Base-by-base conservation (phyloP, 2,888 invertebrate species). In the Pachydiplax longipennis region DNA sequence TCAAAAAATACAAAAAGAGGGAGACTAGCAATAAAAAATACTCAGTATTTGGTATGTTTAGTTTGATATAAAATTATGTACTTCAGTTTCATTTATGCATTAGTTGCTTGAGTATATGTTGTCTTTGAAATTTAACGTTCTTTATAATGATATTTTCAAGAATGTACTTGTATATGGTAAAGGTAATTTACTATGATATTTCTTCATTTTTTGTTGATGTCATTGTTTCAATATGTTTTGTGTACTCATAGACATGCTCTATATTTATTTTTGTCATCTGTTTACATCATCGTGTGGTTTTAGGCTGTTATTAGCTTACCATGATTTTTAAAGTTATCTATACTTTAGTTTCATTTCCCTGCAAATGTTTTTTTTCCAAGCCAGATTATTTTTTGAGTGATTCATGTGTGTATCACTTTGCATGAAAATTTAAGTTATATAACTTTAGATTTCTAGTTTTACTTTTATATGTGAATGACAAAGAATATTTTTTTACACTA, bases 241-340 rank as follows among this genome's bases (percentile, higher is more conserved):
- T 53, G 61, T 37, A 4, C 53, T 37, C 87, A 87, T 65, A 37
- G 35, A 61, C 87, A 87, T 87, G 13, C 37, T 61, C 61, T 22
- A n/a, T 87, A 87, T 87, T 87, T 87, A 87, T 87, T 87, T n/a
- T 87, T 37, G 35, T 87, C 83, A 83, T 87, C 31, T 12, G 13
- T 31, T 40, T 61, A 65, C 87, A 87, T 87, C 61, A 87, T 87
- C 40, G 35, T 35, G 58, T 65, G 13, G 73, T 73, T 73, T n/a
- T 31, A 73, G 31, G 25, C 31, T 31, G 12, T 73, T 73, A 13
- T 25, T 13, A 73, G 31, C 31, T 3, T 73, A 2, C 22, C 8
- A 8, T 40, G 48, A 15, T 83, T 83, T 83, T 25, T 4, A 83
- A 53, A 53, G 6, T 22, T 53, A 83, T 83, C n/a, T 83, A 44